These are phyloP conservation scores for Thyatira batis DNA, from an alignment of 2,888 invertebrate genomes.

Conservation along the genomic window DNA sequence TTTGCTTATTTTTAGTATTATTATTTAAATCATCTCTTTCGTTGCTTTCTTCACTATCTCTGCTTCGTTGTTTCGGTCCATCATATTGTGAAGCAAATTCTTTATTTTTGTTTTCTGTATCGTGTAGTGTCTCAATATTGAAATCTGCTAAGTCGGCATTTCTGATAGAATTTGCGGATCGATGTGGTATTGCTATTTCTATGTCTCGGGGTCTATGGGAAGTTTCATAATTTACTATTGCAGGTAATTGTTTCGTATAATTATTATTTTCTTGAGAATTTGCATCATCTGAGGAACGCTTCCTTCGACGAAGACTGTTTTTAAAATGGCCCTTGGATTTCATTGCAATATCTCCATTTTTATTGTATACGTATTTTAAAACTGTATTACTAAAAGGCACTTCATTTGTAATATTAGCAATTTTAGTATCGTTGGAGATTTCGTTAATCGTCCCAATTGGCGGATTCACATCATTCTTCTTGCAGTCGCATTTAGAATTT, in stretches of 20 bases:
- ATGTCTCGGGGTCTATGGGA: constrained; percentile 41
- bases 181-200: constrained; percentile 27
- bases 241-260: constrained; percentile 37
- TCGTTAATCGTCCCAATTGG: neutral
- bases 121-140: constrained; percentile 62
- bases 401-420: constrained; percentile 20
- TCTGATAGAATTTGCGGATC: constrained; percentile 42
- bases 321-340: constrained; percentile 55
- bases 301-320: constrained; percentile 59
- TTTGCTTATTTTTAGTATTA: constrained; percentile 8
- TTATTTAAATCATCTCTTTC: constrained; percentile 12
- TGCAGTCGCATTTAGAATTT: neutral
- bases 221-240: constrained; percentile 59
- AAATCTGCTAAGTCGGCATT: constrained; percentile 61
- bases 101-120: constrained; percentile 16
- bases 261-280: constrained; percentile 25
- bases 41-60: constrained; percentile 24
- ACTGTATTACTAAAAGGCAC: constrained; percentile 41
- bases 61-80: neutral
- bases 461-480: neutral
- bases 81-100: constrained; percentile 1
- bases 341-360: constrained; percentile 42
- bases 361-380: constrained; percentile 58
- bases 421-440: neutral
- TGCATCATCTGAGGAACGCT: constrained; percentile 33